Conservation (phyloP, 2,888 invertebrate species). For the Halocaridina rubra region DNA sequence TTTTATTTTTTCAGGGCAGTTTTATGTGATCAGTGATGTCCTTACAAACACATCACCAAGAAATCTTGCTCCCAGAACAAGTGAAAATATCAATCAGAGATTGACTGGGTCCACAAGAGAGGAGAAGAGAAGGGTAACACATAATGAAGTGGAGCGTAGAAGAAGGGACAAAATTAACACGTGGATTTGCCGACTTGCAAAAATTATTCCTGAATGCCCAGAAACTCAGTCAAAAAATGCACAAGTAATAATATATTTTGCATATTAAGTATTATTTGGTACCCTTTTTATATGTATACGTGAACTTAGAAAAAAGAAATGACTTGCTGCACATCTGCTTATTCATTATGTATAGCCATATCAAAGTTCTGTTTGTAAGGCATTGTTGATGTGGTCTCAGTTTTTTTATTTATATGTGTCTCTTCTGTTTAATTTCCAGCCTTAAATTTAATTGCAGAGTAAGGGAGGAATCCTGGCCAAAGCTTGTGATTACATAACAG, state of each 20-base stretch:
- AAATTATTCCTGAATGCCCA: constrained; percentile 75
- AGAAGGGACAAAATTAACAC: constrained; percentile 95
- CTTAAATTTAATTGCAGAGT: constrained; percentile 73
- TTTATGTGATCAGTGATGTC: constrained; percentile 58
- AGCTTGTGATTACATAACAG: constrained; percentile 93
- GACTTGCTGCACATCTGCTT: not conserved
- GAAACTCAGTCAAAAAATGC: constrained; percentile 53
- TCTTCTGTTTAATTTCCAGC: not conserved
- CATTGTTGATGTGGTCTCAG: not conserved
- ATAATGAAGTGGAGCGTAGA: constrained; percentile 94
- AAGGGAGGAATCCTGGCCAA: constrained; percentile 96
- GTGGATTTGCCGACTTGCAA: constrained; percentile 93
- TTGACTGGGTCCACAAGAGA: constrained; percentile 47
- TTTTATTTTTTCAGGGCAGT: constrained; percentile 54
- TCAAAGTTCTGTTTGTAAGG: not conserved
- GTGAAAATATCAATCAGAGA: constrained; percentile 34
- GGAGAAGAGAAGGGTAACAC: constrained; percentile 81
- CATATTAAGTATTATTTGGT: not conserved
- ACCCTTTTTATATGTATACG: not conserved
- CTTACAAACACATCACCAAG: constrained; percentile 39
- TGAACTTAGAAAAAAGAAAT: not conserved
- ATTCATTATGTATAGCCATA: not conserved
- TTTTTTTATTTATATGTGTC: not conserved
- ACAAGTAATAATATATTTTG: too few relatives aligned
- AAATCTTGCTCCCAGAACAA: constrained; percentile 31